These are phyloP conservation scores for Dicentrarchus labrax DNA, from an alignment of 2,113 vertebrate genomes.

Conservation along the genomic window DNA sequence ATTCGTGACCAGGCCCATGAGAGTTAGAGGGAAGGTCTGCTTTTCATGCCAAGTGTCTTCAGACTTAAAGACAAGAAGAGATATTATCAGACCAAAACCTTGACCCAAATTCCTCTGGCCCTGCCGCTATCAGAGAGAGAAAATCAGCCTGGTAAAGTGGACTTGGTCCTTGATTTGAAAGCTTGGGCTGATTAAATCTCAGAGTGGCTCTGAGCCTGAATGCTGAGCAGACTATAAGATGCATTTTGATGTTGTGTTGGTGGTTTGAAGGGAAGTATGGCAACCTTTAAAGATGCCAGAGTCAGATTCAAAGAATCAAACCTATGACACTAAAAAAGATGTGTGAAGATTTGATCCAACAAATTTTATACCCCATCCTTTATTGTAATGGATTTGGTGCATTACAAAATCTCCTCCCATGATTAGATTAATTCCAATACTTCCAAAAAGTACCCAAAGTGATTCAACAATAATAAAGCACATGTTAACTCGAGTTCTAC, in stretches of 20 bases:
- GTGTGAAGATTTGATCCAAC: neutral
- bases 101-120: slow-evolving; percentile 58
- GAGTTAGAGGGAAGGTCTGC: slow-evolving; percentile 32
- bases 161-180: slow-evolving; percentile 56
- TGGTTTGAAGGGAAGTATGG: neutral
- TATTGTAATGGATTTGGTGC: neutral
- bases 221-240: slow-evolving; percentile 31
- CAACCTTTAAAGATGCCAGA: too few relatives aligned
- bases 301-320: neutral
- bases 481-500: neutral
- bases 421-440: too few relatives aligned
- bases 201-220: slow-evolving; percentile 47
- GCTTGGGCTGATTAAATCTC: slow-evolving; percentile 63
- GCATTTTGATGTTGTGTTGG: slow-evolving; percentile 30
- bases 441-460: neutral
- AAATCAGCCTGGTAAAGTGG: slow-evolving; percentile 43
- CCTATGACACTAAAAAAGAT: neutral
- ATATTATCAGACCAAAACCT: slow-evolving; percentile 66
- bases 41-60: slow-evolving; percentile 42
- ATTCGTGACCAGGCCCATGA: slow-evolving; percentile 12
- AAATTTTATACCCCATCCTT: neutral
- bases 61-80: slow-evolving; percentile 57
- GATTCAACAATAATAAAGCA: neutral
- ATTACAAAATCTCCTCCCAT: neutral
- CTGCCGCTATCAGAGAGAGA: slow-evolving; percentile 36